A percentile compares a stretch with the other conserved stretches of the same genome.
These are phyloP conservation scores for Cotesia congregata DNA, from an alignment of 2,888 invertebrate genomes.

Conservation along the genomic window DNA sequence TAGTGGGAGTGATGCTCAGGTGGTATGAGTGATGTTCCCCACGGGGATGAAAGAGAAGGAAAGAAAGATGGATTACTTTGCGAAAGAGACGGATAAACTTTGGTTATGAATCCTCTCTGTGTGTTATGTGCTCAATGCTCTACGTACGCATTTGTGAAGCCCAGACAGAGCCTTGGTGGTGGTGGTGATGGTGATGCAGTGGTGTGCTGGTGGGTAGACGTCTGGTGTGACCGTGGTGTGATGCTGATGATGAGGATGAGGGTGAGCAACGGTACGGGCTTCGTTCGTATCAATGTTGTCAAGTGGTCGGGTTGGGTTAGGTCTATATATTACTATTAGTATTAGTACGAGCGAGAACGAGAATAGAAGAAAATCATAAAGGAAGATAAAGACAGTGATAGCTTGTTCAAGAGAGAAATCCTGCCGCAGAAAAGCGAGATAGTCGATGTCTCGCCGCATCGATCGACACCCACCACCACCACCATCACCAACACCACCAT, in stretches of 20 bases:
- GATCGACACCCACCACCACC: constrained; percentile 60
- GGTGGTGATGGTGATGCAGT: not conserved
- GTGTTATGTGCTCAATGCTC: not conserved
- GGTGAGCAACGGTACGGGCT: constrained; percentile 18
- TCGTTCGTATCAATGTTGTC: constrained; percentile 35
- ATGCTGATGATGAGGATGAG: not conserved
- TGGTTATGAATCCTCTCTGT: not conserved
- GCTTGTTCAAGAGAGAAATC: not conserved
- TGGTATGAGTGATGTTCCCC: constrained; percentile 30
- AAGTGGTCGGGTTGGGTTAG: constrained; percentile 27
- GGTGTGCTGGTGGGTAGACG: not conserved
- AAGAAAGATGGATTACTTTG: constrained; percentile 16
- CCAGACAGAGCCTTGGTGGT: constrained; percentile 3
- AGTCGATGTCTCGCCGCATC: constrained; percentile 70
- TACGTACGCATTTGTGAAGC: not conserved
- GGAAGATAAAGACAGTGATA: constrained; percentile 39
- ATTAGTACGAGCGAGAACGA: constrained; percentile 3
- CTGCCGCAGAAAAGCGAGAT: constrained; percentile 63
- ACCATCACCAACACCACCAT: no score
- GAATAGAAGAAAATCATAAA: constrained; percentile 2
- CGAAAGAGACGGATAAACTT: not conserved
- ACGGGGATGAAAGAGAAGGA: constrained; percentile 26
- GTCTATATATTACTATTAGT: not conserved
- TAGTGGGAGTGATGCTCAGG: not conserved
- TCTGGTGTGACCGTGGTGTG: constrained; percentile 31